phyloP scores from a whole-genome alignment of 2,113 vertebrate species.

The Pseudorasbora parva region DNA sequence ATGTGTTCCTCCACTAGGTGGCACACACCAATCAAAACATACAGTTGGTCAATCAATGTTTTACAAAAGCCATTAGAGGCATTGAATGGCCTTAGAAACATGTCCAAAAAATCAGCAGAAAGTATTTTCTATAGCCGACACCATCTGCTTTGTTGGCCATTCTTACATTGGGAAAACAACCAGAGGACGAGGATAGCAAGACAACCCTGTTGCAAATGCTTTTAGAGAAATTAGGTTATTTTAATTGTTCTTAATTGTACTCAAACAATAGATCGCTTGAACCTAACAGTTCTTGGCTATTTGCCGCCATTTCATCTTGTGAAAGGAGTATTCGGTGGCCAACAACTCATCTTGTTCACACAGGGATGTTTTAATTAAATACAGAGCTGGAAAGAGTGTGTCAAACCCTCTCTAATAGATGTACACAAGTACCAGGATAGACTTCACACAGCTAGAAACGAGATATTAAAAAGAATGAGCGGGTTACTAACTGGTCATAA shows the following conservation, averaged over 20 bases:
- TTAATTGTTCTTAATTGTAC: slow-evolving; percentile 74
- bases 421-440: background rate
- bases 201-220: slow-evolving; percentile 59
- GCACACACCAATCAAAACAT: slow-evolving; percentile 44
- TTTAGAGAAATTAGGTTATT: slow-evolving; percentile 65
- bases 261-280: slow-evolving; percentile 59
- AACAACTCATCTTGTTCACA: background rate
- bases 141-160: slow-evolving; percentile 69
- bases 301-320: background rate
- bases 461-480: background rate
- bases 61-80: background rate
- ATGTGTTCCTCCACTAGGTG: slow-evolving; percentile 54
- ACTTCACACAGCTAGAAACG: background rate
- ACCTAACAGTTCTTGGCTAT: slow-evolving; percentile 60
- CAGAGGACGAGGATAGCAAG: slow-evolving; percentile 53
- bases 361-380: slow-evolving; percentile 33
- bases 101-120: background rate
- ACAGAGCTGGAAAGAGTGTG: background rate
- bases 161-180: slow-evolving; percentile 66
- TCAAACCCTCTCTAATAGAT: background rate
- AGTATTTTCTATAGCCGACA: slow-evolving; percentile 37
- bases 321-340: background rate
- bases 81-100: background rate
- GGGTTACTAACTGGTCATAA: background rate
- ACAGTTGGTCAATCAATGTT: slow-evolving; percentile 1